Base-by-base conservation (phyloP, 2,888 invertebrate genomes). In the Tinea pellionella region DNA sequence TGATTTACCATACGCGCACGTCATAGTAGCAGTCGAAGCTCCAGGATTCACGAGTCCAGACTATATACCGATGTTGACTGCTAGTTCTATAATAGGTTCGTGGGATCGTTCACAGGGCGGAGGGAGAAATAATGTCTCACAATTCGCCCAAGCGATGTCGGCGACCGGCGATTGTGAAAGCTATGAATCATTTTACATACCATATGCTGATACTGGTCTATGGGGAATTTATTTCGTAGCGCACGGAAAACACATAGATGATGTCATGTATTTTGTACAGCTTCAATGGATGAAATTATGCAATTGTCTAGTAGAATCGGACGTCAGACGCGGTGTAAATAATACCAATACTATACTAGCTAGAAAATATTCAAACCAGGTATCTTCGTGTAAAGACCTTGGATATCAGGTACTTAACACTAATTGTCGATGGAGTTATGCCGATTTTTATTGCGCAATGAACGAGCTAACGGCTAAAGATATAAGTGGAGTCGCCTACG, bases 211-310 rank as follows among this genome's bases (percentile, higher is more conserved):
- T 61, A 70, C 80, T 0, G 86, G 89, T 0, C 69, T 89, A 11
- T 89, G 84, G 82, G 89, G 89, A 4, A 69, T 85, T 8, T 86
- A 88, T 60, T 87, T 80, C 60, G 73, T 82, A 2, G 70, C 73
- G 0, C 65, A 71, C 0, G 69, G 63, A 59, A 65, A 73, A 67
- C 64, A 70, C 1, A n/a, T 77, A n/a, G 79, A 87, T 18, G 74
- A 80, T 43, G 76, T 86, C 72, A 29, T 85, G 13, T 60, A 62
- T 18, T 70, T 73, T 41, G 51, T 87, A 7, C 86, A 85, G 62
- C 65, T 74, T 6, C 68, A 77, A 19, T 85, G 82, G 81, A 79
- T 83, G 80, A 64, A 74, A 56, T 65, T 88, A 61, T 80, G 81
- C 62, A 66, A 69, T 0, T 72, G 69, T 11, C 64, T 70, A n/a